These are phyloP conservation scores for Aricia artaxerxes DNA, from an alignment of 2,888 invertebrate genomes.

Conservation along the genomic window DNA sequence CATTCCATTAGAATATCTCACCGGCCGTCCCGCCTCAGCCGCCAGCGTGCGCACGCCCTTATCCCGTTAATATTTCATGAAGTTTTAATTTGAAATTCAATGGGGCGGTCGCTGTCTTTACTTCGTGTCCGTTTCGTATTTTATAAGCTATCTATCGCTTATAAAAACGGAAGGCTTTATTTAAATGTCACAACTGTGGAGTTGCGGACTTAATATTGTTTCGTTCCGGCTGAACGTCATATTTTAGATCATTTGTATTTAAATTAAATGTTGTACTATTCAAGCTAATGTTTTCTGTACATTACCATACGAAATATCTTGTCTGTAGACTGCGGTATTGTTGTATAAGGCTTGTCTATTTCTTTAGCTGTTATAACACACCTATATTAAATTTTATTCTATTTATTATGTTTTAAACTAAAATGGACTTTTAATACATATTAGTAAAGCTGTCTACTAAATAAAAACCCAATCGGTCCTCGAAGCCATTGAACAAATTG, in stretches of 20 bases:
- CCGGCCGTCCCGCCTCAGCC: slow-evolving; percentile 47
- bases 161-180: slow-evolving; percentile 35
- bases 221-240: background rate
- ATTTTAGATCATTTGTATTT: slow-evolving; percentile 11
- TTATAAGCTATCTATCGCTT: slow-evolving; percentile 36
- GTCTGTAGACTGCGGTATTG: background rate
- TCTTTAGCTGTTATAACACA: background rate
- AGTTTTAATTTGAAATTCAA: slow-evolving; percentile 65
- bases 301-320: background rate
- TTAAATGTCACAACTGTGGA: slow-evolving; percentile 30
- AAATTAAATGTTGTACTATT: slow-evolving; percentile 10
- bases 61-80: slow-evolving; percentile 71
- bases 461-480: background rate
- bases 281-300: background rate
- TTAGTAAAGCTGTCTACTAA: background rate
- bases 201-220: slow-evolving; percentile 12
- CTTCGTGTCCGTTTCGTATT: slow-evolving; percentile 40
- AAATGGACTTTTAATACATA: background rate
- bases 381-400: background rate
- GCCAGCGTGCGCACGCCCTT: slow-evolving; percentile 51
- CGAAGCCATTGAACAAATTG: slow-evolving; percentile 18
- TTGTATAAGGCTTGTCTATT: background rate
- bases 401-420: background rate
- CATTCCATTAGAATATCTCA: slow-evolving; percentile 61
- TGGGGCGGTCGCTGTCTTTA: slow-evolving; percentile 43